A percentile compares a stretch with the other conserved stretches of the same genome.
Conservation (phyloP, 2,113 vertebrate species). For the Chascanopsetta lugubris region DNA sequence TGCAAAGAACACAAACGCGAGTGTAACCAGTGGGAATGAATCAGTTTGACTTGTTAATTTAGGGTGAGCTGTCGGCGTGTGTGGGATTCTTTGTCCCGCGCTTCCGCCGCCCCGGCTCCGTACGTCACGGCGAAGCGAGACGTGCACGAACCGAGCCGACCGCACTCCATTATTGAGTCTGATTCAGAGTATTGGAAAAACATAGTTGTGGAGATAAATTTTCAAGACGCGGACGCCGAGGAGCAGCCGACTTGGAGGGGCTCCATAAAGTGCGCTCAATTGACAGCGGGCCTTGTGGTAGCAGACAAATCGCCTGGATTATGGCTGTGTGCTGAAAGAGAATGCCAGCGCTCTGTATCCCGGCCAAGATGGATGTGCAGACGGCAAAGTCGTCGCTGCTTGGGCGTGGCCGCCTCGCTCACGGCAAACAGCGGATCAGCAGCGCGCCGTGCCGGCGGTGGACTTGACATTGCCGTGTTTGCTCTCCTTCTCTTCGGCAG, state of each 20-base stretch:
- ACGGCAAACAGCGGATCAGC: conserved; percentile 62
- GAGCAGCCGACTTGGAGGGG: conserved; percentile 63
- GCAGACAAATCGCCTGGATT: conserved; percentile 77
- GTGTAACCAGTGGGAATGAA: conserved; percentile 54
- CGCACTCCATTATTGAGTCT: conserved; percentile 61
- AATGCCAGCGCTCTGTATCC: conserved; percentile 69
- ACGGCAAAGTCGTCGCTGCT: conserved; percentile 61
- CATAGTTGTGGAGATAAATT: conserved; percentile 69
- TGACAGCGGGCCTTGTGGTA: conserved; percentile 78
- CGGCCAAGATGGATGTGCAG: conserved; percentile 75
- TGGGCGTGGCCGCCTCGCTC: conserved; percentile 56
- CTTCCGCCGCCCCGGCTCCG: conserved; percentile 19
- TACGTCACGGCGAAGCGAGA: conserved; percentile 67
- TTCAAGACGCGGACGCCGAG: conserved; percentile 57
- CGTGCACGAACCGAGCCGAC: conserved; percentile 39
- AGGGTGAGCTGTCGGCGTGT: conserved; percentile 3
- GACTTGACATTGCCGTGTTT: conserved; percentile 47
- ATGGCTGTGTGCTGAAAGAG: conserved; percentile 74
- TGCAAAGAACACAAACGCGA: conserved; percentile 58
- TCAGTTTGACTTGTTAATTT: conserved; percentile 70
- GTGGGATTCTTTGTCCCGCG: conserved; percentile 35
- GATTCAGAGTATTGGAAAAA: conserved; percentile 66
- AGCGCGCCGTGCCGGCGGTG: conserved; percentile 28
- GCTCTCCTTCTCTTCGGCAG: conserved; percentile 41
- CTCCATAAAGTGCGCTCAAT: conserved; percentile 71